Evolutionary conservation across 2,797 vertebrate genomes (phyloP), one percentile per base, ranked within the genome.

Genomic region (Jordanella pulchra): DNA sequence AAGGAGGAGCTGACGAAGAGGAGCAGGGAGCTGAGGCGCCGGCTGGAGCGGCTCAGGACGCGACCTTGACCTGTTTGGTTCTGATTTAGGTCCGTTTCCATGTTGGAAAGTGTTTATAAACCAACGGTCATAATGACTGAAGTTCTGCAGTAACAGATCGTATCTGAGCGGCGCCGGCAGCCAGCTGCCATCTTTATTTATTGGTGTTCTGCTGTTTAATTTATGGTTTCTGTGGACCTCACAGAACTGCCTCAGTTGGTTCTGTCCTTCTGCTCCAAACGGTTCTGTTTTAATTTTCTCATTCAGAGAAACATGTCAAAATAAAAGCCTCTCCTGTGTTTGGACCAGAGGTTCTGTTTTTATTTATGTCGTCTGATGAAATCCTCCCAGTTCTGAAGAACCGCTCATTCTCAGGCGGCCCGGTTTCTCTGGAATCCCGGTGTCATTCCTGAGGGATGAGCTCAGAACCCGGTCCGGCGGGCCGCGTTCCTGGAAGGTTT

Each of bases 11-110:
- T 97, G 86, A 94, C 93, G 85, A 93, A 85, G 71, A 94, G 94
- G 82, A 94, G 92, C 68, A 94, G 95, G 74, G 95, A 96, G 84
- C 95, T 98, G 89, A 95, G 93, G 92, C 94, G 89, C 78, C 95
- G 94, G 88, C 95, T 97, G 0, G 92, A 96, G 84, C 93, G 94
- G 89, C 92, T 98, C 65, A 95, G 94, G 94, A 87, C 81, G 60
- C 65, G 0, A 73, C 51, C 1, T 13, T 79, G 65, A 79, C 35
- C 0, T 3, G 7, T 0, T 13, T 2, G 18, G 1, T 14, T 23
- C 25, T 21, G 2, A 7, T 69, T 27, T 65, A 1, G 28, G 39
- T 25, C 50, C 9, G 54, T 47, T 60, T 48, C 50, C 21, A n/a
- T 35, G 44, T 71, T 17, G 27, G 35, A 18, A 69, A 28, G 39